phyloP scores from a whole-genome alignment of 2,797 vertebrate genomes.

The Enteromius anoplus region DNA sequence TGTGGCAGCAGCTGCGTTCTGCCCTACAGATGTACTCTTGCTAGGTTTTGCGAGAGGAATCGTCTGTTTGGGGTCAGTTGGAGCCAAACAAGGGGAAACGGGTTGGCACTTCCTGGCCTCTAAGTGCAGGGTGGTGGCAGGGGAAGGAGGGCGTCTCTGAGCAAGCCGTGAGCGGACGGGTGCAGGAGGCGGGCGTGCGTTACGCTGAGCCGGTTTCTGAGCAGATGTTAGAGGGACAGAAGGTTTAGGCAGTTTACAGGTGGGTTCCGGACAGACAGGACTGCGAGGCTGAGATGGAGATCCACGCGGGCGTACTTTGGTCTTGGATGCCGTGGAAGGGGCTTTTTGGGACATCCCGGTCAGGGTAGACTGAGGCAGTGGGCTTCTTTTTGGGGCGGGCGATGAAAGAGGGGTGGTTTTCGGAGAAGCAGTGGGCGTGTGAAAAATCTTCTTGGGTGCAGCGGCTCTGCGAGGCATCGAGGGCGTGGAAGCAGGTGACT shows the following conservation, averaged over 20 bases:
- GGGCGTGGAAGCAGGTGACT: conserved; percentile 73
- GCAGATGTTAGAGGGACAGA: conserved; percentile 60
- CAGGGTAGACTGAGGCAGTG: conserved; percentile 54
- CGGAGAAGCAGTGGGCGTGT: conserved; percentile 49
- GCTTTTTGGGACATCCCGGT: conserved; percentile 33
- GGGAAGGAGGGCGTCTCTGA: conserved; percentile 70
- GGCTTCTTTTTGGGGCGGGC: conserved; percentile 61
- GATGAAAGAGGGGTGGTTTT: conserved; percentile 72
- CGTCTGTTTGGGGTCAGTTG: conserved; percentile 48
- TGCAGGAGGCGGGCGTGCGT: conserved; percentile 36
- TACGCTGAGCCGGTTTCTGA: conserved; percentile 21
- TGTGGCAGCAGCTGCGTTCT: not conserved
- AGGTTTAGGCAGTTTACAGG: conserved; percentile 72
- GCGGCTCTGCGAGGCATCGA: conserved; percentile 75
- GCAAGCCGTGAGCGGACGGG: conserved; percentile 66
- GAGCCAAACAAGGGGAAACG: conserved; percentile 36
- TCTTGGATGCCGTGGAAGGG: conserved; percentile 50
- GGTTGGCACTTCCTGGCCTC: conserved; percentile 54
- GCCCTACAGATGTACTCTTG: conserved; percentile 29
- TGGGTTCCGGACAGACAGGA: conserved; percentile 76
- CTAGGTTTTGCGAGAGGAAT: conserved; percentile 28
- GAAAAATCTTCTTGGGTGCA: conserved; percentile 81
- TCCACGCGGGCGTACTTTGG: conserved; percentile 63
- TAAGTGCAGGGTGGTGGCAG: conserved; percentile 50
- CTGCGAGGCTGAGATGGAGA: conserved; percentile 71